phyloP scores from a whole-genome alignment of 2,113 vertebrate genomes.

The Salvelinus namaycush region DNA sequence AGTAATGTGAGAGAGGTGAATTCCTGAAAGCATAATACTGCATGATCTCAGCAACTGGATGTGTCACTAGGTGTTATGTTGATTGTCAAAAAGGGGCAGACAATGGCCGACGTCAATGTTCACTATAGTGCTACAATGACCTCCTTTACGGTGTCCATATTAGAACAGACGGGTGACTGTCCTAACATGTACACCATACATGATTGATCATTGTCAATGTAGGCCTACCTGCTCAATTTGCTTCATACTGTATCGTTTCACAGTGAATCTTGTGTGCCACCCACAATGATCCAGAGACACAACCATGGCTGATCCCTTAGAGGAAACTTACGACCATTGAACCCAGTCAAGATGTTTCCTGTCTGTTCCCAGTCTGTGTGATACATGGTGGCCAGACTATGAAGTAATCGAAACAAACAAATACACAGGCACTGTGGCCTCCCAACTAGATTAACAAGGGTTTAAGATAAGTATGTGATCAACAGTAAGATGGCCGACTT shows the following conservation, averaged over 20 bases:
- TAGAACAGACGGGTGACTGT: no score
- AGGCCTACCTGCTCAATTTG: no score
- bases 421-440: not conserved
- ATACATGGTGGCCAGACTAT: not conserved
- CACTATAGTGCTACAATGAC: no score
- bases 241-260: no score
- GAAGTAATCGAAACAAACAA: conserved; percentile 1
- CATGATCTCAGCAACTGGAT: not conserved
- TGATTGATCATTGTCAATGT: no score
- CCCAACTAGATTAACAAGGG: conserved; percentile 15
- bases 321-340: not conserved
- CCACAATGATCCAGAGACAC: not conserved
- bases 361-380: not conserved
- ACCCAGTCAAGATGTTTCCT: not conserved
- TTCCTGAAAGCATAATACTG: not conserved
- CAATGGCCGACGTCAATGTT: not conserved
- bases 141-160: no score
- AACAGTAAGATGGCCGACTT: conserved; percentile 55
- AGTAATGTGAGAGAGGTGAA: not conserved
- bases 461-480: conserved; percentile 33
- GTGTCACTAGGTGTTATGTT: not conserved
- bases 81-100: not conserved
- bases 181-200: no score
- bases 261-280: not conserved
- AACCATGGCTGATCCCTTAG: not conserved